Percentiles rank a stretch among this genome's conserved stretches.
Conservation (phyloP, 37 sponge, comb jelly and placozoan species). For the Crambe crambe region DNA sequence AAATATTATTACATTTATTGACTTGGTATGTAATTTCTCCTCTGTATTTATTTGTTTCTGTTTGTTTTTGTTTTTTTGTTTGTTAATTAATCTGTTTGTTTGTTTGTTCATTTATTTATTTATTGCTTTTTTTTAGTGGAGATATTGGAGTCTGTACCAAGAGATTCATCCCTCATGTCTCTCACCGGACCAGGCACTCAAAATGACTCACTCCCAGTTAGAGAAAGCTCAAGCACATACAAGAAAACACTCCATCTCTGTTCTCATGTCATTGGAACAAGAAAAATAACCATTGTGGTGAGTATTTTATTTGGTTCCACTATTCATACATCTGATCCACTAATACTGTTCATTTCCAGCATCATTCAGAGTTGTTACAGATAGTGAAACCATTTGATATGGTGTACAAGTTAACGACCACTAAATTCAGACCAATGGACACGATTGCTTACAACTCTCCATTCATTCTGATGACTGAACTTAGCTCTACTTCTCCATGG, state of each 20-base stretch:
- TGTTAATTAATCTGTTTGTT: no score
- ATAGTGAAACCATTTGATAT: slow-evolving; percentile 53
- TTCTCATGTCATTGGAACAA: slow-evolving; percentile 8
- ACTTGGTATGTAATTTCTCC: no score
- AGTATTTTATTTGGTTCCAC: no score
- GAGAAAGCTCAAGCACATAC: background rate
- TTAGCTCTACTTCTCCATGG: slow-evolving; percentile 54
- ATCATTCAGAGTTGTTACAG: slow-evolving; percentile 7
- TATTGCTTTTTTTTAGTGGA: slow-evolving; percentile 16
- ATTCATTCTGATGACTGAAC: slow-evolving; percentile 42
- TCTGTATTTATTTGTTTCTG: no score
- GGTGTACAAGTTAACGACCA: slow-evolving; percentile 47
- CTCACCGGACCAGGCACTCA: background rate
- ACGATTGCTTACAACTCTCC: slow-evolving; percentile 29
- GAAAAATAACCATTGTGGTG: slow-evolving; percentile 31
- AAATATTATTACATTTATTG: no score
- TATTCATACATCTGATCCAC: no score
- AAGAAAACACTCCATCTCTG: slow-evolving; percentile 21
- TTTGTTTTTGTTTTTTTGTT: no score
- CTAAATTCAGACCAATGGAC: slow-evolving; percentile 19
- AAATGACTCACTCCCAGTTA: slow-evolving; percentile 4
- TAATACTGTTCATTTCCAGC: slow-evolving; percentile 23
- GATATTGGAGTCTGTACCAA: slow-evolving; percentile 24
- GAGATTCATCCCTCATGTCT: background rate
- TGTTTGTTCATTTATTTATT: no score